Percentiles rank a stretch among this genome's conserved stretches.
These are phyloP conservation scores for Drosophila fungiperda DNA, from an alignment of 2,888 invertebrate genomes.

Conservation along the genomic window DNA sequence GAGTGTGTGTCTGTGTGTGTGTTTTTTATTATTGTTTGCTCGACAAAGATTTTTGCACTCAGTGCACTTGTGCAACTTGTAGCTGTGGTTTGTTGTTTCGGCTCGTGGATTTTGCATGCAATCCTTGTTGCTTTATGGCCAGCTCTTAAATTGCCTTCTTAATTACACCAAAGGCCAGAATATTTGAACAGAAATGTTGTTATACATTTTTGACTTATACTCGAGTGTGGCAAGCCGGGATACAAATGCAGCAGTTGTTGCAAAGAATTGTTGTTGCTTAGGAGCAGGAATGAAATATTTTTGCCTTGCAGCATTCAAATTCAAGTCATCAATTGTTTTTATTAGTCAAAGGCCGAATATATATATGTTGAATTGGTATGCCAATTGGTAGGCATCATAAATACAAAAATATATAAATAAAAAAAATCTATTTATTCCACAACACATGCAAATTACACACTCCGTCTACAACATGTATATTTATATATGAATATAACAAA, in stretches of 20 bases:
- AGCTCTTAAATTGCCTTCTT: constrained; percentile 8
- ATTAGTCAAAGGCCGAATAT: not conserved
- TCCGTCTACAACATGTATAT: not conserved
- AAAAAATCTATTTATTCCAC: not conserved
- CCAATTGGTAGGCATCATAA: not conserved
- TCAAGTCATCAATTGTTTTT: not conserved
- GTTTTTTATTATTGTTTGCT: constrained; percentile 46
- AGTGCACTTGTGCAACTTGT: constrained; percentile 14
- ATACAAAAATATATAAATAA: not conserved
- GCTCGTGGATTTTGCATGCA: constrained; percentile 8
- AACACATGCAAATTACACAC: not conserved
- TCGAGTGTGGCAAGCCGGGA: not conserved
- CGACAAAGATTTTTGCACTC: constrained; percentile 30
- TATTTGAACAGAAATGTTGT: not conserved
- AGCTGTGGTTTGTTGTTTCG: constrained; percentile 12
- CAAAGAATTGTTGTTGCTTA: not conserved
- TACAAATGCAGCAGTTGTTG: not conserved
- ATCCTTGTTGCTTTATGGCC: constrained; percentile 17
- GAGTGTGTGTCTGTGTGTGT: constrained; percentile 7
- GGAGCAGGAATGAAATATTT: not conserved
- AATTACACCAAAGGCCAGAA: constrained; percentile 12
- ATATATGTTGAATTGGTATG: not conserved
- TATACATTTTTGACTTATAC: not conserved
- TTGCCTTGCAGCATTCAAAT: not conserved
- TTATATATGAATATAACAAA: not conserved